Percentiles rank a stretch among this genome's conserved stretches.
These are phyloP conservation scores for Morelia viridis DNA, from an alignment of 2,797 vertebrate genomes.

Conservation along the genomic window DNA sequence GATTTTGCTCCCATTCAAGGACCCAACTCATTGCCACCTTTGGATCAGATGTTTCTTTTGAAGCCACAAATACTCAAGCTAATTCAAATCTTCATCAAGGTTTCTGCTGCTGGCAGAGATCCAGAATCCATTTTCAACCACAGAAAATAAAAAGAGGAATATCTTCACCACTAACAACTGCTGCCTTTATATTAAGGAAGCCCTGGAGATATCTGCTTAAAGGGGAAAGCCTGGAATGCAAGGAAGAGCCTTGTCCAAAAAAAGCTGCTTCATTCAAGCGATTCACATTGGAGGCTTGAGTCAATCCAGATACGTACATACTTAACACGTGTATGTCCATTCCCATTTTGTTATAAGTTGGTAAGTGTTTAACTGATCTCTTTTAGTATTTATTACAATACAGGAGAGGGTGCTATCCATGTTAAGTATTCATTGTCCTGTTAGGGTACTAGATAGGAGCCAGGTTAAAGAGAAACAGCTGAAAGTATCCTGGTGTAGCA, in stretches of 20 bases:
- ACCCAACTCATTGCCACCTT: neutral
- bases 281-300: neutral
- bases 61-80: neutral
- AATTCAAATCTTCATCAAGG: neutral
- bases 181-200: neutral
- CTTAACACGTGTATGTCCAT: no score
- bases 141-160: neutral
- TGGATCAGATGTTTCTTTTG: neutral
- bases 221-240: neutral
- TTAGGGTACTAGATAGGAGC: neutral
- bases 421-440: neutral
- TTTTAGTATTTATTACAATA: neutral
- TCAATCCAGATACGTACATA: no score
- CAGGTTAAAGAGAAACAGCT: neutral
- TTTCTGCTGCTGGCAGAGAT: neutral
- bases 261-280: neutral
- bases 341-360: neutral
- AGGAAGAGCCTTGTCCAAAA: neutral
- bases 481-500: neutral
- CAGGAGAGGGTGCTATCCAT: neutral
- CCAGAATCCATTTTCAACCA: neutral
- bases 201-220: neutral
- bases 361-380: neutral
- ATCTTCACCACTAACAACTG: neutral
- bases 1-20: neutral